Percentiles rank a stretch among this genome's conserved stretches.
These are phyloP conservation scores for Eolophus roseicapilla DNA, from an alignment of 2,113 vertebrate species.

Conservation along the genomic window DNA sequence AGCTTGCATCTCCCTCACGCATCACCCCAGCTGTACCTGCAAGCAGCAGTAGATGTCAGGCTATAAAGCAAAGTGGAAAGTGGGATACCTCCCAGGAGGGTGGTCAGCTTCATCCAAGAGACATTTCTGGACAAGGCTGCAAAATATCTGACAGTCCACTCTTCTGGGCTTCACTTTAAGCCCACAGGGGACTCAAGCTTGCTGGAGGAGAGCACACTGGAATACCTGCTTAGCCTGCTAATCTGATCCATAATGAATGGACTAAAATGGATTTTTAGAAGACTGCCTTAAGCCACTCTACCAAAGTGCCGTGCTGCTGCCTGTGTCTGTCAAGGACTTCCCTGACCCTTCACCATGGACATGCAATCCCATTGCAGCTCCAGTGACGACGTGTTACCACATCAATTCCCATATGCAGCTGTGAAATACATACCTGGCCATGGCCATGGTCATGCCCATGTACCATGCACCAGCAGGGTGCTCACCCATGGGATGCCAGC, in stretches of 20 bases:
- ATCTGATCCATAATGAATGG: neutral
- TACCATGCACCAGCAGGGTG: neutral
- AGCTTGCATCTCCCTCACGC: neutral
- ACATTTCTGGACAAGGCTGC: neutral
- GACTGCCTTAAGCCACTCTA: neutral
- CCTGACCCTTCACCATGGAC: fast-evolving
- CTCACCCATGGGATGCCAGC: neutral
- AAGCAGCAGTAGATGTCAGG: neutral
- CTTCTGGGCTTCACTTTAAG: neutral
- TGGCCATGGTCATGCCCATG: fast-evolving
- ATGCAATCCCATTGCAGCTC: fast-evolving
- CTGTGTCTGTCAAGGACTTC: neutral
- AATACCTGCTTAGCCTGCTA: neutral
- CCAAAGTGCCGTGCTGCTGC: neutral
- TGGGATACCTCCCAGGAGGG: neutral
- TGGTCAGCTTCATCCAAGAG: neutral
- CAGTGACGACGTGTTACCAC: fast-evolving
- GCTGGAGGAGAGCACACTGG: neutral
- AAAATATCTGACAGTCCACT: neutral
- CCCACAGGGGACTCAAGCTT: neutral
- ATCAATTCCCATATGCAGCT: fast-evolving
- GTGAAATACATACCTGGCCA: neutral
- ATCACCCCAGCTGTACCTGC: neutral
- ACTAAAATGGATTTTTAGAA: neutral
- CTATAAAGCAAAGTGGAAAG: neutral